Percentiles rank a stretch among this genome's conserved stretches.
These are phyloP conservation scores for Gnathonemus longibarbis DNA, from an alignment of 2,113 vertebrate genomes.

Conservation along the genomic window DNA sequence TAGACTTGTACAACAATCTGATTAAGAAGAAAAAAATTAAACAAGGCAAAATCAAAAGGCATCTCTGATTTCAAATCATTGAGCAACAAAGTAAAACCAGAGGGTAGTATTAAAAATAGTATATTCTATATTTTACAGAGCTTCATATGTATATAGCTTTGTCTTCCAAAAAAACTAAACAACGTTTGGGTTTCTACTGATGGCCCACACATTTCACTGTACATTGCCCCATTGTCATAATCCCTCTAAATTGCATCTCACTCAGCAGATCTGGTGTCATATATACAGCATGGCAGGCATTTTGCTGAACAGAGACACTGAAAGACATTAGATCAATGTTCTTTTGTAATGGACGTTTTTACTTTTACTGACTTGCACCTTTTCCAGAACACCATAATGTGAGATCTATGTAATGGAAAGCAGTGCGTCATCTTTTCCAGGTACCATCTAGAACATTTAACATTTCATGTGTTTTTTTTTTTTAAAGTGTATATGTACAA, in stretches of 20 bases:
- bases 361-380: background rate
- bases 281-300: background rate
- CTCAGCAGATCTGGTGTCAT: background rate
- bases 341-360: background rate
- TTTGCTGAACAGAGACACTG: background rate
- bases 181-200: background rate
- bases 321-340: background rate
- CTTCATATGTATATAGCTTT: background rate
- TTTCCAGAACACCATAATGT: background rate
- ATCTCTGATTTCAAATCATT: conserved; percentile 24
- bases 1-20: conserved; percentile 28
- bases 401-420: background rate
- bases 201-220: background rate
- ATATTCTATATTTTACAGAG: background rate
- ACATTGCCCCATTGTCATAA: background rate
- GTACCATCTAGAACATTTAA: background rate
- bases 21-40: conserved; percentile 14
- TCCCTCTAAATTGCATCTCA: background rate
- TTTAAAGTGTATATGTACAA: background rate
- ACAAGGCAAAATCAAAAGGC: conserved; percentile 22
- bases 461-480: background rate
- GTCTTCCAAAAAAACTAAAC: background rate
- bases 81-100: conserved; percentile 21
- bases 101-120: conserved; percentile 8
- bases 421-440: background rate